These are phyloP conservation scores for Sprattus sprattus DNA, from an alignment of 2,113 vertebrate species.

Conservation along the genomic window DNA sequence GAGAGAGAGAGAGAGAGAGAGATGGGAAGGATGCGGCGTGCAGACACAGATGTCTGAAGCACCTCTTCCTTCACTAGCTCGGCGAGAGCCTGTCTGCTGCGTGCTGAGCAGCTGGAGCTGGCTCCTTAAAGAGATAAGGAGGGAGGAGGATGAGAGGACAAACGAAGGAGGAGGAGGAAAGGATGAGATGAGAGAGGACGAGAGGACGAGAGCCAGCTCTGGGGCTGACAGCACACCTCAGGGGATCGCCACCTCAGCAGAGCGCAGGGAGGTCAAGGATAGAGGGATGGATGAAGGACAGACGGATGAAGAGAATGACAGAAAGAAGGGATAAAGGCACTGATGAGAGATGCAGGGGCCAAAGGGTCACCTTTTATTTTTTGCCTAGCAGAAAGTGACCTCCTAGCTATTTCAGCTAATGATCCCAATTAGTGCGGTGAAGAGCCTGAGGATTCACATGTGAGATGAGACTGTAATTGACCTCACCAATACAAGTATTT, in stretches of 20 bases:
- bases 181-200: neutral
- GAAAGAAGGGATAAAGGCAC: slow-evolving; percentile 3
- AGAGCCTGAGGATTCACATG: neutral
- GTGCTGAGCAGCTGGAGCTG: neutral
- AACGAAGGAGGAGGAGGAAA: neutral
- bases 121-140: slow-evolving; percentile 11
- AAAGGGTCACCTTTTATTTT: neutral
- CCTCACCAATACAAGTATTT: neutral
- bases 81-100: neutral
- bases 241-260: neutral
- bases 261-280: neutral
- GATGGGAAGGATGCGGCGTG: neutral
- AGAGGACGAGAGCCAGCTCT: neutral
- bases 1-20: neutral
- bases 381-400: neutral
- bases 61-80: slow-evolving; percentile 6
- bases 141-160: neutral
- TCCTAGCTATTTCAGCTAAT: neutral
- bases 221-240: neutral
- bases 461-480: neutral
- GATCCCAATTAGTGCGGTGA: neutral
- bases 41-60: neutral
- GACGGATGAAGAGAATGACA: neutral
- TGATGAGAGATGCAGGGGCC: neutral
- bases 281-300: neutral